phyloP scores from a whole-genome alignment of 2,113 vertebrate species.

The mouse (Mus musculus) region GRCm39 chr19:16049001-16049500 shows the following conservation, averaged over 20 bases:
- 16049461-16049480: not conserved
- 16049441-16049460: not conserved
- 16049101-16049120: not conserved
- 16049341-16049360: not conserved
- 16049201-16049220: not conserved
- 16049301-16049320: not conserved
- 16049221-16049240: not conserved
- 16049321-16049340: not conserved
- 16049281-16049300: not conserved
- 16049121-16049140: slow-evolving; percentile 9
- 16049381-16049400: not conserved
- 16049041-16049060: no score
- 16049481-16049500: not conserved
- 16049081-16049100: no score
- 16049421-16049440: not conserved
- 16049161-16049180: slow-evolving; percentile 6
- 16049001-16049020: no score
- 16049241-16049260: not conserved
- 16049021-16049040: no score
- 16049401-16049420: not conserved
- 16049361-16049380: not conserved
- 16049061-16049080: no score
- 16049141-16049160: not conserved
- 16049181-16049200: not conserved
- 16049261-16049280: not conserved